Evolutionary conservation across 2,113 vertebrate species (phyloP).

Genomic region (Lophius piscatorius): DNA sequence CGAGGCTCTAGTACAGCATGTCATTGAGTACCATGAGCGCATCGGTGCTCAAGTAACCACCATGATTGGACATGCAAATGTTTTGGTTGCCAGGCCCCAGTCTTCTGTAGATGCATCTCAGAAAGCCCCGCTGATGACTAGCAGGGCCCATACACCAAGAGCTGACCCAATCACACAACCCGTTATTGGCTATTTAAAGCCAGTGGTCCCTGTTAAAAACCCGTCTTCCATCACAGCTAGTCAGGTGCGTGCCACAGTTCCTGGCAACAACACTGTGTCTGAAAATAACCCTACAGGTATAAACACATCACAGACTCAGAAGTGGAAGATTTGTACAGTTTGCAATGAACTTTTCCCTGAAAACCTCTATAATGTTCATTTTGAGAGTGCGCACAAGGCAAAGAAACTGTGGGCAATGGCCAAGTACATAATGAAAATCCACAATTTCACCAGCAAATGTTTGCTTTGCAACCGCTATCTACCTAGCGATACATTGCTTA

Average conservation of each 20-base stretch:
- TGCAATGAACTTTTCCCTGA: slow-evolving; percentile 98
- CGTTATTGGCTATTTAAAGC: slow-evolving; percentile 89
- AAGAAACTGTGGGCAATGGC: slow-evolving; percentile 95
- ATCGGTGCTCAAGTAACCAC: slow-evolving; percentile 97
- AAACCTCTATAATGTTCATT: slow-evolving; percentile 94
- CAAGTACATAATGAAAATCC: slow-evolving; percentile 99
- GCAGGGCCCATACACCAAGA: slow-evolving; percentile 80
- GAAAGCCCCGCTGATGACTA: slow-evolving; percentile 80
- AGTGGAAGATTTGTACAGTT: slow-evolving; percentile 99
- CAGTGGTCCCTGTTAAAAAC: slow-evolving; percentile 83
- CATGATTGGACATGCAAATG: slow-evolving; percentile 96
- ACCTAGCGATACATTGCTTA: slow-evolving; percentile 94
- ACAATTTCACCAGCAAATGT: slow-evolving; percentile 99
- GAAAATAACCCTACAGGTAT: slow-evolving; percentile 56
- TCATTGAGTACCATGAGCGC: slow-evolving; percentile 95
- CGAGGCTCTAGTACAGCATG: slow-evolving; percentile 95
- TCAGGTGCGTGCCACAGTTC: slow-evolving; percentile 78
- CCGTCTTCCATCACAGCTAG: slow-evolving; percentile 72
- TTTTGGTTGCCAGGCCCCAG: slow-evolving; percentile 86
- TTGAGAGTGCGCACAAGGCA: slow-evolving; percentile 96
- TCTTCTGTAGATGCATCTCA: slow-evolving; percentile 81
- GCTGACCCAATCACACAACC: slow-evolving; percentile 86
- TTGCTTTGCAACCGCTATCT: slow-evolving; percentile 97
- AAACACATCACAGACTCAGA: slow-evolving; percentile 91
- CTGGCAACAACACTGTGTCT: slow-evolving; percentile 66